Conservation (phyloP, 2,797 vertebrate species). For the Propithecus perrieri region DNA sequence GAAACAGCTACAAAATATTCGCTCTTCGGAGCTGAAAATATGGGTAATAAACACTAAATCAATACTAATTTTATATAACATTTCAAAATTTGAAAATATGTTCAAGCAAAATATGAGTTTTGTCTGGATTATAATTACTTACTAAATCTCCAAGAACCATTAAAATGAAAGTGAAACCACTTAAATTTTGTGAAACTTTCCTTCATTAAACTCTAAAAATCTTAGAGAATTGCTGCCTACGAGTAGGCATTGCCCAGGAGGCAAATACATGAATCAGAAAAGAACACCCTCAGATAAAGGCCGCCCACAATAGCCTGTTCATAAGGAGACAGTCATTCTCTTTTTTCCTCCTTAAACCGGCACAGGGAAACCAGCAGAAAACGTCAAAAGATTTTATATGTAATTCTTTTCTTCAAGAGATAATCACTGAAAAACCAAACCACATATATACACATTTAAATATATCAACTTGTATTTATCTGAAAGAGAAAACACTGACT, state of each 20-base stretch:
- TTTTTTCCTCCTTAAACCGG: not conserved
- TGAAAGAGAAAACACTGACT: not conserved
- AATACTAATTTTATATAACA: not conserved
- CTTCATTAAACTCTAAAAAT: slow-evolving; percentile 31
- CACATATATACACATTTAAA: not conserved
- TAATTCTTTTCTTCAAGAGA: not conserved
- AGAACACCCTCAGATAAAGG: not conserved
- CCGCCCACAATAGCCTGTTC: not conserved
- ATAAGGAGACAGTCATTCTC: not conserved
- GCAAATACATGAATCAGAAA: not conserved
- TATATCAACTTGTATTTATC: not conserved
- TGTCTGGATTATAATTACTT: not conserved
- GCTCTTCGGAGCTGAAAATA: not conserved
- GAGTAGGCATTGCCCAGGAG: not conserved
- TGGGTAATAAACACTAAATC: not conserved
- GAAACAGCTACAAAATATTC: not conserved
- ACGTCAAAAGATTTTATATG: not conserved
- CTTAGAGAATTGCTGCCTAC: not conserved
- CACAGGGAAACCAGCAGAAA: not conserved
- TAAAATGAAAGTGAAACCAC: slow-evolving; percentile 5
- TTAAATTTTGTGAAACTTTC: slow-evolving; percentile 20
- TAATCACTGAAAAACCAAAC: not conserved
- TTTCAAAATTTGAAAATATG: not conserved
- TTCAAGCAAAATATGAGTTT: slow-evolving; percentile 40
- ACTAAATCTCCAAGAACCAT: not conserved